Percentiles rank a stretch among this genome's conserved stretches.
Conservation (phyloP, 2,888 invertebrate species). For the Pachymerium ferrugineum region DNA sequence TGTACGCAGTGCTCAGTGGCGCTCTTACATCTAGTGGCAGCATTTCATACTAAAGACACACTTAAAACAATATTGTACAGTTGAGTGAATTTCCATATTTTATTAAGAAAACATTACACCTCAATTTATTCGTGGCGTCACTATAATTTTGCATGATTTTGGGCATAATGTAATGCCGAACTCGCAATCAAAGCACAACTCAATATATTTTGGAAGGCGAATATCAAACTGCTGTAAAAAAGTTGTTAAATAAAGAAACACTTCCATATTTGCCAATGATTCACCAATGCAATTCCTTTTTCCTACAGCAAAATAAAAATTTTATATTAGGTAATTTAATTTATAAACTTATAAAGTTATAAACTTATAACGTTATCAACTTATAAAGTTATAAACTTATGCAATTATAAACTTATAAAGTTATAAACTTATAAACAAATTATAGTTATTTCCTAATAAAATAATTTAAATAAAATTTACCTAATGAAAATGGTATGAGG, state of each 20-base stretch:
- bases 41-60: too few relatives aligned
- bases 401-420: too few relatives aligned
- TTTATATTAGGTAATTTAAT: not conserved
- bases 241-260: not conserved
- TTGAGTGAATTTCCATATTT: too few relatives aligned
- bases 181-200: not conserved
- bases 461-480: constrained; percentile 23
- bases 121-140: too few relatives aligned
- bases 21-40: too few relatives aligned
- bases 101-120: too few relatives aligned
- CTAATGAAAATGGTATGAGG: not conserved
- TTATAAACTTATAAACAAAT: too few relatives aligned
- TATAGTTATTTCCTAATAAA: constrained; percentile 19
- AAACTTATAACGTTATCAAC: not conserved
- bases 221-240: not conserved
- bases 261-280: not conserved
- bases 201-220: not conserved
- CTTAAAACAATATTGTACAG: too few relatives aligned
- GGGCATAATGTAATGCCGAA: not conserved
- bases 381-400: too few relatives aligned
- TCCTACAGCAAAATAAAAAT: not conserved
- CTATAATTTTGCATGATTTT: not conserved
- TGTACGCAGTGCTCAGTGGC: too few relatives aligned
- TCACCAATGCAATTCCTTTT: not conserved
- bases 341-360: constrained; percentile 23